Percentiles rank a stretch among this genome's conserved stretches.
Evolutionary conservation across 2,888 invertebrate species (phyloP).

Genomic region (Andrena bicolor): DNA sequence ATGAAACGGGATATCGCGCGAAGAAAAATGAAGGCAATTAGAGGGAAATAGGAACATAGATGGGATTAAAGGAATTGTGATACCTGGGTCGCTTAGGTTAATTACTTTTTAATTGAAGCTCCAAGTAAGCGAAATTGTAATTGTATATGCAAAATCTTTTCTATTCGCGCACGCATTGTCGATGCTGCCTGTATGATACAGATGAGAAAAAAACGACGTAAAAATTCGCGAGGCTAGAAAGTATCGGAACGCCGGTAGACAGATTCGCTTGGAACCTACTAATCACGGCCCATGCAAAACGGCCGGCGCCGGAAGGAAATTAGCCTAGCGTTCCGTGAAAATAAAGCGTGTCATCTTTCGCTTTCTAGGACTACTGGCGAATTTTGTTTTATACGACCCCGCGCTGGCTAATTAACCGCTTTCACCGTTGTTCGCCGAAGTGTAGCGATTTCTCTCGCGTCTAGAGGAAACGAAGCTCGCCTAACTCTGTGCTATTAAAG

Average conservation of each 20-base stretch:
- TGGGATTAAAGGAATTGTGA: not conserved
- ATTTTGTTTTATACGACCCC: constrained; percentile 54
- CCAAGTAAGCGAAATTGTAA: not conserved
- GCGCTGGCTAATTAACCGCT: constrained; percentile 59
- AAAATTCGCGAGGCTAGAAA: no score
- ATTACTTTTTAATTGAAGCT: not conserved
- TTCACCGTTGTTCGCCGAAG: constrained; percentile 60
- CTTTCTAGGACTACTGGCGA: constrained; percentile 55
- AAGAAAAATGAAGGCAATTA: not conserved
- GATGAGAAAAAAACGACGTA: no score
- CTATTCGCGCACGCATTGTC: not conserved
- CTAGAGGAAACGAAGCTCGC: constrained; percentile 33
- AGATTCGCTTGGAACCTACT: constrained; percentile 7
- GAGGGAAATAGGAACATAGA: not conserved
- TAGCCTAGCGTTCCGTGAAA: constrained; percentile 46
- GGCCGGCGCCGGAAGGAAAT: constrained; percentile 41
- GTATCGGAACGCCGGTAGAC: not conserved
- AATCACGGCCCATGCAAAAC: constrained; percentile 41
- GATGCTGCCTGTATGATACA: no score
- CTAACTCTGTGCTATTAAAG: constrained; percentile 20
- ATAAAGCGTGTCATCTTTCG: constrained; percentile 62
- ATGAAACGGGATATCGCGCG: not conserved
- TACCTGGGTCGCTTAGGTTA: not conserved
- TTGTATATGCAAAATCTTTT: not conserved
- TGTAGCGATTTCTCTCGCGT: constrained; percentile 61